phyloP scores from a whole-genome alignment of 2,797 vertebrate species.

The Chloroceryle inda region DNA sequence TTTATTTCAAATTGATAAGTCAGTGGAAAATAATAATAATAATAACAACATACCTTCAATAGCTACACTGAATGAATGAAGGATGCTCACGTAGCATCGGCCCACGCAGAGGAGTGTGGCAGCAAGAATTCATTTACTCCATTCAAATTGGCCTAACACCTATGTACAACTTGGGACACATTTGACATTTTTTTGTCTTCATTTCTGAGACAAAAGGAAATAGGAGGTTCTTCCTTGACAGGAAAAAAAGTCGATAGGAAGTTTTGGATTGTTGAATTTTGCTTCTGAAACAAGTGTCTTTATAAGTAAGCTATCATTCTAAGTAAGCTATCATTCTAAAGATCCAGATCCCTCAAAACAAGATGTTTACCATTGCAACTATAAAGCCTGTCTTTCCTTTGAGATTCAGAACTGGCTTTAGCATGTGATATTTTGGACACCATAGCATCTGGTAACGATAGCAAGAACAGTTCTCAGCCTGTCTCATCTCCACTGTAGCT shows the following conservation, averaged over 20 bases:
- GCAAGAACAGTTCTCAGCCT: background rate
- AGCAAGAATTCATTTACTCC: background rate
- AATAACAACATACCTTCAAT: background rate
- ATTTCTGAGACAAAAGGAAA: background rate
- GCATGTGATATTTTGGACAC: background rate
- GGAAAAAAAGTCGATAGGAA: background rate
- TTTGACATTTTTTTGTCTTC: background rate
- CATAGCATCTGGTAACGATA: background rate
- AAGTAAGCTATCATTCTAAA: background rate
- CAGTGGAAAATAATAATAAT: slow-evolving; percentile 9
- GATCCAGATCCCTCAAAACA: background rate
- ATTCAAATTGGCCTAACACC: background rate
- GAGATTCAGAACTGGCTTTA: background rate
- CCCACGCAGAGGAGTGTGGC: background rate
- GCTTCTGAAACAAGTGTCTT: background rate
- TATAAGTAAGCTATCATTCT: background rate
- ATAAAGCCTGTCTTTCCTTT: background rate
- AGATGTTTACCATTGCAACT: background rate
- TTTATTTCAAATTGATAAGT: slow-evolving; percentile 2
- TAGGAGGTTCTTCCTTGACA: background rate
- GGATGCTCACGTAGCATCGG: background rate
- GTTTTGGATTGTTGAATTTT: background rate
- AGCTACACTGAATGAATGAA: background rate
- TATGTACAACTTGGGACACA: background rate
- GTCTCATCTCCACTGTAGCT: background rate